phyloP scores from a whole-genome alignment of 1,140 invertebrate species.

The Drosophila ficusphila region DNA sequence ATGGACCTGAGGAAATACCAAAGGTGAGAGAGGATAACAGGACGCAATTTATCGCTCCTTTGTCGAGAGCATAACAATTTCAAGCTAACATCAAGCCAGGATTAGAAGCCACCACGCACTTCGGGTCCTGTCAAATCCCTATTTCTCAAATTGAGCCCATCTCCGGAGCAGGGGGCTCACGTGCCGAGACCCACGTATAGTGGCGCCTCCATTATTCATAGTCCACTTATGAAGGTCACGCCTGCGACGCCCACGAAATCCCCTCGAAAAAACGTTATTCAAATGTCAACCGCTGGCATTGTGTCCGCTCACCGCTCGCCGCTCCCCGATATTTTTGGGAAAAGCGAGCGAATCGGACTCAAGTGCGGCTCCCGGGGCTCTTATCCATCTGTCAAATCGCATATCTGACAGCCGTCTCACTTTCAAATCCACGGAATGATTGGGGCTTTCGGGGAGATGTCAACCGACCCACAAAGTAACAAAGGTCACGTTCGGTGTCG shows the following conservation, averaged over 20 bases:
- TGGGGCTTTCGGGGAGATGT: constrained; percentile 47
- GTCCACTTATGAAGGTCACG: constrained; percentile 49
- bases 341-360: constrained; percentile 23
- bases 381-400: constrained; percentile 49
- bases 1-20: not conserved
- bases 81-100: constrained; percentile 6
- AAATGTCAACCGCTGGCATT: constrained; percentile 44
- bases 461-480: constrained; percentile 59
- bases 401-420: constrained; percentile 42
- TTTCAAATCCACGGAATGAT: constrained; percentile 58
- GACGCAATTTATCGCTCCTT: constrained; percentile 37
- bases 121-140: constrained; percentile 2
- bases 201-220: constrained; percentile 57
- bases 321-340: constrained; percentile 7
- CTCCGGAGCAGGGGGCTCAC: constrained; percentile 2
- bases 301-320: no score
- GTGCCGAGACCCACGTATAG: constrained; percentile 17
- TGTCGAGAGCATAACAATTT: constrained; percentile 34
- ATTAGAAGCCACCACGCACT: constrained; percentile 7
- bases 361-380: constrained; percentile 11
- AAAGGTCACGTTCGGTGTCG: constrained; percentile 67
- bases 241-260: constrained; percentile 24
- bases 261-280: constrained; percentile 29
- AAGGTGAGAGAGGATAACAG: not conserved
- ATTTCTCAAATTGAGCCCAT: constrained; percentile 31